phyloP scores from a whole-genome alignment of 2,113 vertebrate species.

The Parotia lawesii region DNA sequence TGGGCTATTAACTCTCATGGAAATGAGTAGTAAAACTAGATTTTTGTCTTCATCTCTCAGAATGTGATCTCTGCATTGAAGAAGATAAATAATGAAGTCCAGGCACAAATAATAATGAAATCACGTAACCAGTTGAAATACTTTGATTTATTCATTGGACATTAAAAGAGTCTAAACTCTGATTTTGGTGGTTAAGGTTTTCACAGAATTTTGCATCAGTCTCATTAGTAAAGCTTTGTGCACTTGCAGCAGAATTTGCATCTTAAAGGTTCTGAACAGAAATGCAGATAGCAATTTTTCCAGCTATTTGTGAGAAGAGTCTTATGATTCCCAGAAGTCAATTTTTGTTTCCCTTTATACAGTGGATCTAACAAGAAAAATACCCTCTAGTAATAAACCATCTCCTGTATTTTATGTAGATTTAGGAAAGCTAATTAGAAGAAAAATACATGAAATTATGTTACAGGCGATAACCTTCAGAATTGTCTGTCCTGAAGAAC shows the following conservation, averaged over 20 bases:
- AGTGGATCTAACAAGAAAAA: neutral
- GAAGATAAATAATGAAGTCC: slow-evolving; percentile 4
- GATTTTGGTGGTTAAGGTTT: neutral
- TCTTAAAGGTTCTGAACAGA: neutral
- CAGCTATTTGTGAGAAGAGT: neutral
- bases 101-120: neutral
- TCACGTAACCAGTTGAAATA: neutral
- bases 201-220: neutral
- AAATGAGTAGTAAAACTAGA: neutral
- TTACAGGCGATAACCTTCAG: neutral
- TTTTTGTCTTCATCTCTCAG: slow-evolving; percentile 17
- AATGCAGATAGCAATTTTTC: neutral
- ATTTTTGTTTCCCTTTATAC: neutral
- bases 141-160: neutral
- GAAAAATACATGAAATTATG: neutral
- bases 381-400: neutral
- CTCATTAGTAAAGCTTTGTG: neutral
- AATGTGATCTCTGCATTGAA: neutral
- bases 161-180: neutral
- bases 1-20: neutral
- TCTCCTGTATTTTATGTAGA: neutral
- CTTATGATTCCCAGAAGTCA: neutral
- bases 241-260: neutral
- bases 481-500: neutral
- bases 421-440: neutral